These are phyloP conservation scores for Resseliella maxima DNA, from an alignment of 2,888 invertebrate species.

Conservation along the genomic window DNA sequence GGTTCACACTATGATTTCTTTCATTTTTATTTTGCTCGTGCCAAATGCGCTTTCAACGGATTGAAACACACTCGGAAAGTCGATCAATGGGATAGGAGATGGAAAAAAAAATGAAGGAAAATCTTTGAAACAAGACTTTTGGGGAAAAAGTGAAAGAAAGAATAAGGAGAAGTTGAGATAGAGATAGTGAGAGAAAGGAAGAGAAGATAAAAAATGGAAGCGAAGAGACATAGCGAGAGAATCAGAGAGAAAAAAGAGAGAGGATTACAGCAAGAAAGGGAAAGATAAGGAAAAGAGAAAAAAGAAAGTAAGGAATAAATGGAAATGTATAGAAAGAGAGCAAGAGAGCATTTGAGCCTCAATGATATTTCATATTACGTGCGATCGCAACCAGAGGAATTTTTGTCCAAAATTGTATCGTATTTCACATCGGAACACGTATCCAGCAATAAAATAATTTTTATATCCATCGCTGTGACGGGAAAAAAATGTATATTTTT, in stretches of 20 bases:
- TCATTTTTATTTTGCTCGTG: not conserved
- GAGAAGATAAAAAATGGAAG: no score
- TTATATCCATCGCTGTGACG: not conserved
- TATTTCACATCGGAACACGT: slow-evolving; percentile 29
- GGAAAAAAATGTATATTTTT: not conserved
- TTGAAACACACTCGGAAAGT: slow-evolving; percentile 13
- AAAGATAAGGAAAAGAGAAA: no score
- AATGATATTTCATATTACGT: slow-evolving; percentile 7
- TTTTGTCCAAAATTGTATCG: not conserved
- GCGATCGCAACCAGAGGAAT: not conserved
- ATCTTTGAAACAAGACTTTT: no score
- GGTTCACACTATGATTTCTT: not conserved
- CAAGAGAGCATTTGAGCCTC: slow-evolving; percentile 8
- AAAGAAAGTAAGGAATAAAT: no score
- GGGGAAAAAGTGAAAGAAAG: no score
- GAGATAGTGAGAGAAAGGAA: no score
- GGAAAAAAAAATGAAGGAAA: no score
- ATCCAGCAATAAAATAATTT: slow-evolving; percentile 27
- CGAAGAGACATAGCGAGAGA: no score
- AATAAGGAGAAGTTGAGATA: no score
- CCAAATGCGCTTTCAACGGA: slow-evolving; percentile 16
- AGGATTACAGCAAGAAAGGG: no score
- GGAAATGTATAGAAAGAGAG: not conserved
- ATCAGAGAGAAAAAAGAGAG: no score
- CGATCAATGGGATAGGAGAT: slow-evolving; percentile 5